These are phyloP conservation scores for Agriopis aurantiaria DNA, from an alignment of 2,888 invertebrate species.

Conservation along the genomic window DNA sequence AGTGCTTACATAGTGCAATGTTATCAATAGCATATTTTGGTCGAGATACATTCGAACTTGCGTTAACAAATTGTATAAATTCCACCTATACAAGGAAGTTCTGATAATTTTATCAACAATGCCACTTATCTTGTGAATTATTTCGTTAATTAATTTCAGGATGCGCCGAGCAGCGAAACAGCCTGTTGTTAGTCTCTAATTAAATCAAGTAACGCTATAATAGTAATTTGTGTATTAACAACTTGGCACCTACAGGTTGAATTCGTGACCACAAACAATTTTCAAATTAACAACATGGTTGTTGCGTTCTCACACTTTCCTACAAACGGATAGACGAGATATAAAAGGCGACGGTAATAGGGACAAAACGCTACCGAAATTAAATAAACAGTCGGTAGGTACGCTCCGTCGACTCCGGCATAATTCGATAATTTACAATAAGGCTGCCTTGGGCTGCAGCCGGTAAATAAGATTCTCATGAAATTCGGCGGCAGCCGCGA, in stretches of 20 bases:
- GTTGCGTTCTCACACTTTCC: conserved; percentile 70
- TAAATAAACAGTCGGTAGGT: conserved; percentile 80
- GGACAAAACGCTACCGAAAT: conserved; percentile 78
- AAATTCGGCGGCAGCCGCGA: conserved; percentile 78
- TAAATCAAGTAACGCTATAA: conserved; percentile 24
- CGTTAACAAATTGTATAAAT: conserved; percentile 41
- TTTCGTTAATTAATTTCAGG: conserved; percentile 27
- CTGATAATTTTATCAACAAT: conserved; percentile 23
- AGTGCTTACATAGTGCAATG: conserved; percentile 48
- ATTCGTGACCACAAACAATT: conserved; percentile 72
- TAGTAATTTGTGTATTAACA: conserved; percentile 58
- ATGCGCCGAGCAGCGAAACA: conserved; percentile 5
- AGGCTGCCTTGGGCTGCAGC: conserved; percentile 70
- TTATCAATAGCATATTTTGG: conserved; percentile 49
- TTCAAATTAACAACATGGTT: conserved; percentile 64
- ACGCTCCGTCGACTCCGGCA: conserved; percentile 68
- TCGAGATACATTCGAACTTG: conserved; percentile 42
- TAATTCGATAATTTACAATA: conserved; percentile 82
- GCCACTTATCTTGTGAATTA: conserved; percentile 9
- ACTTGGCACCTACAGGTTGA: conserved; percentile 69
- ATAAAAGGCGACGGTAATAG: conserved; percentile 67
- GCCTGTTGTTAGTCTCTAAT: conserved; percentile 16
- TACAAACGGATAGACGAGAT: conserved; percentile 62
- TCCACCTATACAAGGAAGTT: conserved; percentile 26
- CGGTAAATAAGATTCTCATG: conserved; percentile 77